phyloP scores from a whole-genome alignment of 2,797 vertebrate genomes.

The Lagorchestes hirsutus region DNA sequence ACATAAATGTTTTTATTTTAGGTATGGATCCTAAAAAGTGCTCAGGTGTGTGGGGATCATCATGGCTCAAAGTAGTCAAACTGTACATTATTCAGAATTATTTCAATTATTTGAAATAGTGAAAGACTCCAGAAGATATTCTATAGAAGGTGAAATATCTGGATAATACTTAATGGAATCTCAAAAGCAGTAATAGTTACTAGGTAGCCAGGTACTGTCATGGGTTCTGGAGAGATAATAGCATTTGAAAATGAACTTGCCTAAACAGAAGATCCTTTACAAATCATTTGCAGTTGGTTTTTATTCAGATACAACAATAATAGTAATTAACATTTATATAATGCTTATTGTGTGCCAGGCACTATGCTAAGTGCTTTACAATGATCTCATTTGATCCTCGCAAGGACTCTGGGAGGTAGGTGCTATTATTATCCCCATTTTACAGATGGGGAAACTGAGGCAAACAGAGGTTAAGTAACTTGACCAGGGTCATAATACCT shows the following conservation, averaged over 20 bases:
- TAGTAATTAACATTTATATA: background rate
- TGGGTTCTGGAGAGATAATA: background rate
- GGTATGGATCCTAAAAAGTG: background rate
- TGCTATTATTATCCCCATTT: background rate
- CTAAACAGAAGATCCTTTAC: background rate
- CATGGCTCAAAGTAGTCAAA: background rate
- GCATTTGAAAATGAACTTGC: conserved; percentile 62
- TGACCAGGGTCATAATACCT: background rate
- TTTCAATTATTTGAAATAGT: conserved; percentile 50
- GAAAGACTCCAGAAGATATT: conserved; percentile 19
- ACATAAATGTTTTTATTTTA: background rate
- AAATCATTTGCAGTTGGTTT: conserved; percentile 63
- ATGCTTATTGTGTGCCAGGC: background rate
- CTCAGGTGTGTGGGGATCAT: background rate
- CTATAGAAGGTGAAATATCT: conserved; percentile 46
- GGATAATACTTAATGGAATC: conserved; percentile 43
- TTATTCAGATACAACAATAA: conserved; percentile 20
- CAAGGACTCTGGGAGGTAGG: background rate
- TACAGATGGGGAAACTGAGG: background rate
- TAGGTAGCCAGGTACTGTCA: background rate
- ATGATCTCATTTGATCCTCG: background rate
- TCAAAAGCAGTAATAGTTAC: background rate
- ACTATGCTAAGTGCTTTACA: background rate
- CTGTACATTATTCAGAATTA: background rate
- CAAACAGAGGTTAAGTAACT: background rate